These are phyloP conservation scores for Cherax destructor DNA, from an alignment of 1,140 invertebrate species.

Conservation along the genomic window DNA sequence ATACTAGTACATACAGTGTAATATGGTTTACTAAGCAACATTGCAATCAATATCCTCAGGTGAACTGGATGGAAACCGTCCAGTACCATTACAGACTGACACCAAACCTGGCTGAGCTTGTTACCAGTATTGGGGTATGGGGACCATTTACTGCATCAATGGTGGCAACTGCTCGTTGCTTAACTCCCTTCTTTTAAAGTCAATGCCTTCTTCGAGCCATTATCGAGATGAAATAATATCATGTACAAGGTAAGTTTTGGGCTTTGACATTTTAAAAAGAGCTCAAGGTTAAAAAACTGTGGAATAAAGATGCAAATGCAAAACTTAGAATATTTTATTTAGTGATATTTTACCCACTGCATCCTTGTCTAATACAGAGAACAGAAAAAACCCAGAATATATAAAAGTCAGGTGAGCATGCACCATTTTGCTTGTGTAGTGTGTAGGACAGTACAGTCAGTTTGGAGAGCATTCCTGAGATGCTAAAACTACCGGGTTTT, in stretches of 20 bases:
- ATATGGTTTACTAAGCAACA: not conserved
- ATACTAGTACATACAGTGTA: not conserved
- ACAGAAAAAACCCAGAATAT: too few species aligned
- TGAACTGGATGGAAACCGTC: conserved; percentile 92
- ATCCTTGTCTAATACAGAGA: too few species aligned
- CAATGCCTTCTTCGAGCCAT: conserved; percentile 92
- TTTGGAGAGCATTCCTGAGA: too few species aligned
- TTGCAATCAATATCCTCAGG: conserved; percentile 77
- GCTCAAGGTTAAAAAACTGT: too few species aligned
- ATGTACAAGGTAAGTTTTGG: conserved; percentile 84
- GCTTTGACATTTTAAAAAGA: not conserved
- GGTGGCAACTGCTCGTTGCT: conserved; percentile 92
- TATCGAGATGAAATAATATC: conserved; percentile 94
- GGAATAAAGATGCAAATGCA: too few species aligned
- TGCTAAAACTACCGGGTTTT: too few species aligned
- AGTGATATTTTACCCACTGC: too few species aligned
- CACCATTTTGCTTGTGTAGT: too few species aligned
- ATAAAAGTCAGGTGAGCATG: too few species aligned
- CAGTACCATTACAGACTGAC: conserved; percentile 96
- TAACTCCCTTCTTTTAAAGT: conserved; percentile 96
- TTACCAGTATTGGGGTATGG: conserved; percentile 89
- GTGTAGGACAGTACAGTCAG: too few species aligned
- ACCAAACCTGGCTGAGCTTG: conserved; percentile 94
- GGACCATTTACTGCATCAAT: conserved; percentile 96
- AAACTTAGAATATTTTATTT: too few species aligned